A percentile compares a stretch with the other conserved stretches of the same genome.
Conservation (phyloP, 1,140 invertebrate species). For the Pseudomyrmex flavicornis region DNA sequence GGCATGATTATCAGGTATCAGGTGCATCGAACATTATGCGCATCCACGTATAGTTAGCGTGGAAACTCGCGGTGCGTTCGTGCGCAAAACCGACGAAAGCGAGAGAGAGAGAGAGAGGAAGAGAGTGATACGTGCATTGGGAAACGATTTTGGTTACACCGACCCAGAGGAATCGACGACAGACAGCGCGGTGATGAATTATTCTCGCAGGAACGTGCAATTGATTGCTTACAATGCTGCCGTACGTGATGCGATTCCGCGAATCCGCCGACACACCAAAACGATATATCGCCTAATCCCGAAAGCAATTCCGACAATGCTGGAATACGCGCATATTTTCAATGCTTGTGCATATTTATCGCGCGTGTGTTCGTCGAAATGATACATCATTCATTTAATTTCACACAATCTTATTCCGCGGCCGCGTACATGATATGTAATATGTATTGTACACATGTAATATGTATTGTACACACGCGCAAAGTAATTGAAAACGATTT, state of each 20-base stretch:
- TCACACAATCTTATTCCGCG: neutral
- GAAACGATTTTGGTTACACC: constrained; percentile 52
- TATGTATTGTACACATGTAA: too few species aligned
- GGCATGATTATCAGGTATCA: constrained; percentile 47
- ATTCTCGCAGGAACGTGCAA: constrained; percentile 58
- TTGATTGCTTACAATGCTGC: constrained; percentile 54
- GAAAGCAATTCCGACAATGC: constrained; percentile 30
- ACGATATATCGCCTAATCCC: constrained; percentile 47
- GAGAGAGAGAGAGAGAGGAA: neutral
- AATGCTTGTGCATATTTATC: neutral
- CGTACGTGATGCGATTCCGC: constrained; percentile 51
- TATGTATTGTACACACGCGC: neutral
- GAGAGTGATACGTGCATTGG: constrained; percentile 43
- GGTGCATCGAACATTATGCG: constrained; percentile 42
- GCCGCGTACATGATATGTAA: too few species aligned
- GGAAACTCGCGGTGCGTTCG: constrained; percentile 38
- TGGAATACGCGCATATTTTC: constrained; percentile 14
- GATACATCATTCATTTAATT: neutral
- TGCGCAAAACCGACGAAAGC: constrained; percentile 25
- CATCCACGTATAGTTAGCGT: constrained; percentile 53
- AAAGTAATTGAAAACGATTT: neutral
- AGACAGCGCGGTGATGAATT: constrained; percentile 48
- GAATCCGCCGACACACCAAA: constrained; percentile 16
- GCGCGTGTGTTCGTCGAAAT: neutral
- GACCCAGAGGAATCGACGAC: constrained; percentile 44